Base-by-base conservation (phyloP, 92 coral and sea anemone species). In the Nematostella vectensis region DNA sequence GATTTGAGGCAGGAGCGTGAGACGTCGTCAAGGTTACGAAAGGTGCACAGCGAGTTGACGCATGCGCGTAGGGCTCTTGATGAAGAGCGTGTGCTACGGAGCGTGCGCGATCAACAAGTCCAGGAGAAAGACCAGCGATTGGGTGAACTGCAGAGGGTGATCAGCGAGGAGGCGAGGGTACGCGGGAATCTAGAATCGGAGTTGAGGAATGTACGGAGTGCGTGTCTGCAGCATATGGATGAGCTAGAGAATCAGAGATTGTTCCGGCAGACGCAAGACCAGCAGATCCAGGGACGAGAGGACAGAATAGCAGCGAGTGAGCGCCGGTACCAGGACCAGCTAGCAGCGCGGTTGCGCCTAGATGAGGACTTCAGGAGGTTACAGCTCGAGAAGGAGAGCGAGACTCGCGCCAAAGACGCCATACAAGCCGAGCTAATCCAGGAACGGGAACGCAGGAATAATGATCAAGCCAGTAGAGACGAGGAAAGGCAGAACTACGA, bases 1-100 rank as follows among this genome's bases (percentile, higher is more conserved):
- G 88, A 85, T 9, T 20, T 85, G n/a, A 65, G 50, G 12, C 88
- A 71, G 48, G 88, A 80, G 25, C 70, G 88, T 19, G 88, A 80
- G 13, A 50, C 72, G 12, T 23, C 49, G 4, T 38, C 64, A 47
- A 44, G 72, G 21, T 42, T 75, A 67, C 60, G 68, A 19, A 67
- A 75, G 38, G 71, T 75, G 10, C 88, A 81, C 33, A 59, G 60
- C 12, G 95, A 80, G 48, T 70, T 85, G 50, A 68, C 27, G 19
- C 80, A 74, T 27, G 57, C 65, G 23, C 67, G 83, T 6, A 72
- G 81, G 11, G 83, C 78, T 48, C 52, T 81, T 1, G 84, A 81
- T 48, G 88, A 85, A 47, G 84, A 76, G 48, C 61, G 62, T 47
- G 76, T 74, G 13, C 55, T 85, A 0, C 69, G 95, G 12, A 70